Conservation (phyloP, 2,888 invertebrate genomes). For the Gerris lacustris region DNA sequence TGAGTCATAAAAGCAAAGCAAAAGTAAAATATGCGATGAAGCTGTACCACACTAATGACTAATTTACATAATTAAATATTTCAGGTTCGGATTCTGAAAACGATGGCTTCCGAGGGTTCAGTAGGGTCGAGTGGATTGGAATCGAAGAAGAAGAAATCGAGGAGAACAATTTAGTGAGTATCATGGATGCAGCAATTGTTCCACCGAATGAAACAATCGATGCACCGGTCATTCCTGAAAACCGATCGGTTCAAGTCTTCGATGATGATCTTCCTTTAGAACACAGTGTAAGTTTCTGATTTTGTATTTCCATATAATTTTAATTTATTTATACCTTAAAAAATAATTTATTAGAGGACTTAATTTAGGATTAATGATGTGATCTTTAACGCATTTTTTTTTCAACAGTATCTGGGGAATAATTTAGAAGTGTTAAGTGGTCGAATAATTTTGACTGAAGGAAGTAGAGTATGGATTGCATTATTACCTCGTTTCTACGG, state of each 20-base stretch:
- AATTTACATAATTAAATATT: background rate
- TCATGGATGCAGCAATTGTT: background rate
- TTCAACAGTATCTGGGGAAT: slow-evolving; percentile 44
- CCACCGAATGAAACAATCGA: background rate
- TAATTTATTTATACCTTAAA: background rate
- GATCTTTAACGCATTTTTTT: too few relatives aligned
- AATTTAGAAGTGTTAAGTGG: slow-evolving; percentile 51
- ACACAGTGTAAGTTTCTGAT: slow-evolving; percentile 41
- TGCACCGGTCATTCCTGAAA: background rate
- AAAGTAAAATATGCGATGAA: too few relatives aligned
- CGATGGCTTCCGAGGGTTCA: background rate
- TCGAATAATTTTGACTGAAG: slow-evolving; percentile 49
- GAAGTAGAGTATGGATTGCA: slow-evolving; percentile 43
- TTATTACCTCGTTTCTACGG: slow-evolving; percentile 48
- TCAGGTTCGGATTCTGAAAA: background rate
- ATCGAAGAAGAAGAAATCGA: background rate
- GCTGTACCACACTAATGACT: too few relatives aligned
- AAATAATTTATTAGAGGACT: too few relatives aligned
- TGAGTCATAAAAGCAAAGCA: too few relatives aligned
- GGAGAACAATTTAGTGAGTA: slow-evolving; percentile 5
- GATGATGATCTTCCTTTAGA: slow-evolving; percentile 45
- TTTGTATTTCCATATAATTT: slow-evolving; percentile 10
- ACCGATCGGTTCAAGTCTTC: slow-evolving; percentile 31
- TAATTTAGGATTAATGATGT: too few relatives aligned
- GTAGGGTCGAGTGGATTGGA: background rate